Evolutionary conservation across 2,797 vertebrate species (phyloP), one percentile per base, ranked within the genome.

Genomic region (Pteronotus mesoamericanus): DNA sequence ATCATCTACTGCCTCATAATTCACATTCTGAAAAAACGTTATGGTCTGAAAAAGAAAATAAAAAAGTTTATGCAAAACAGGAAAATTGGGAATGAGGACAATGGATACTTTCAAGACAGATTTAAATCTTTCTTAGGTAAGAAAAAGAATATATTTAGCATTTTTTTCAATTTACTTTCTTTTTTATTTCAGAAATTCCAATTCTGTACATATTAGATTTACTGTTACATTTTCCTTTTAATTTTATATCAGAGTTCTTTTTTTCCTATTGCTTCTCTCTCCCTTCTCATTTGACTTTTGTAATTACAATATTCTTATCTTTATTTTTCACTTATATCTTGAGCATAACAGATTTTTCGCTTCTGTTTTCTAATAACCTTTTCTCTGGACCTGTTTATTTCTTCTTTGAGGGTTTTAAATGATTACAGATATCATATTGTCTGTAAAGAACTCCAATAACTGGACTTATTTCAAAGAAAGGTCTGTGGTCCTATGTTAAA

Each of bases 41-140:
- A 94, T 5, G 42, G 11, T 9, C 97, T 98, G 93, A 79, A 97
- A 97, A 95, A 96, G 71, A 96, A 94, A 90, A 59, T 72, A 2
- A 72, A 82, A 46, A 89, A 53, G 9, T 46, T 91, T 85, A 44
- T 71, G 61, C 80, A 86, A 91, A 91, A 34, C 39, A 95, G 48
- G 39, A 59, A 79, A 82, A 48, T 37, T 69, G 19, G 26, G 19
- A 8, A 48, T 66, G 37, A 19, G 22, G 18, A 48, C 14, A 77
- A 18, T 57, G 6, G 8, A 74, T 42, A 48, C 16, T 74, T 85
- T 89, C 22, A 89, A 95, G 68, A 88, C 37, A 74, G 5, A 64
- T 42, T 66, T 75, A 86, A 80, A 86, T 64, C 10, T 91, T 87
- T 78, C 32, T 89, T 83, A 80, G 46, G 19, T 66, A 78, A 88